Conservation (phyloP, 2,888 invertebrate species). For the Microctonus hyperodae region DNA sequence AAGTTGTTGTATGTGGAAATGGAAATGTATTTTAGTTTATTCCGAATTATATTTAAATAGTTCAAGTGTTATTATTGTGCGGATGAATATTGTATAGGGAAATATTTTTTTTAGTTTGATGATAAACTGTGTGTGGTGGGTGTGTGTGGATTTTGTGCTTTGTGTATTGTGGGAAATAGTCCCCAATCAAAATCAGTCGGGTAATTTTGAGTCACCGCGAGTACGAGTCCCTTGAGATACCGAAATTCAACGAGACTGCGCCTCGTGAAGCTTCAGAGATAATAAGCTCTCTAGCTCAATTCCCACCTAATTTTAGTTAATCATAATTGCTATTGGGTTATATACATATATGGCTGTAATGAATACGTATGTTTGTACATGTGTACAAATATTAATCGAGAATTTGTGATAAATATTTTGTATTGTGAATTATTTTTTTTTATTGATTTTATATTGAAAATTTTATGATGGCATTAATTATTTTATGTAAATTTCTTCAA, state of each 20-base stretch:
- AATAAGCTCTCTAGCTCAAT: conserved; percentile 21
- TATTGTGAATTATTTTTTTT: no score
- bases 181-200: conserved; percentile 17
- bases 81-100: no score
- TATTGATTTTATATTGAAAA: no score
- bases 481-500: no score
- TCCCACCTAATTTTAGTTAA: conserved; percentile 20
- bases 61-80: no score
- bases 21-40: no score
- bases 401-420: no score
- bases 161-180: not conserved
- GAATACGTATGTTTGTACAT: not conserved
- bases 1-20: no score
- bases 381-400: not conserved
- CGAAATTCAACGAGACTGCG: not conserved
- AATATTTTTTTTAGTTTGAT: not conserved
- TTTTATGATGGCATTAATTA: no score
- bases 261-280: conserved; percentile 11
- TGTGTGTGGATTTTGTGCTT: not conserved
- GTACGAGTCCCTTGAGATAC: conserved; percentile 15
- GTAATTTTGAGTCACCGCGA: conserved; percentile 15
- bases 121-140: not conserved
- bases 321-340: conserved; percentile 13
- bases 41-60: no score
- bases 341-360: not conserved